These are phyloP conservation scores for Stigmatopora argus DNA, from an alignment of 2,113 vertebrate species.

Conservation along the genomic window DNA sequence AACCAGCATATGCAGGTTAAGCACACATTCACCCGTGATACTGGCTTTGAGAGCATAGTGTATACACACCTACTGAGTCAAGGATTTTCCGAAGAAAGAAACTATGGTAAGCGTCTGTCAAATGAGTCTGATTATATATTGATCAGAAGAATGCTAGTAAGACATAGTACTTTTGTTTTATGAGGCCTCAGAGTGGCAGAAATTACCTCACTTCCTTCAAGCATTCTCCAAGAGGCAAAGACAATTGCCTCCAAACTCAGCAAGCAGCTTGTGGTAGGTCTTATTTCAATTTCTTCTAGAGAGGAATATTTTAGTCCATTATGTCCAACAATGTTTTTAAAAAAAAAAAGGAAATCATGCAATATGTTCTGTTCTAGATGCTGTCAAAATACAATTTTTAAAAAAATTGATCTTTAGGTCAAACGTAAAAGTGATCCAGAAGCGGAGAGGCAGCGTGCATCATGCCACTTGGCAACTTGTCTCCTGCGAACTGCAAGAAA, in stretches of 20 bases:
- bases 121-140: constrained; percentile 7
- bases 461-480: constrained; percentile 79
- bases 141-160: background rate
- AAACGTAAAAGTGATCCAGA: constrained; percentile 77
- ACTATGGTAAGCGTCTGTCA: constrained; percentile 76
- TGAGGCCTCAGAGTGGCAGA: constrained; percentile 88
- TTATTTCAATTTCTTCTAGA: constrained; percentile 3
- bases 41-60: constrained; percentile 74
- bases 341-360: background rate
- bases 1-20: constrained; percentile 94
- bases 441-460: constrained; percentile 72
- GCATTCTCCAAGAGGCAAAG: constrained; percentile 81
- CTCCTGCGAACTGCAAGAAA: constrained; percentile 86
- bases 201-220: constrained; percentile 78
- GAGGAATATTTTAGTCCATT: background rate
- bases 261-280: constrained; percentile 80
- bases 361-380: background rate
- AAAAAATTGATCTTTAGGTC: constrained; percentile 61
- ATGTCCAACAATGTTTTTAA: background rate
- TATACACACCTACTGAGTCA: constrained; percentile 84
- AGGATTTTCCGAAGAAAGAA: constrained; percentile 85
- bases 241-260: constrained; percentile 75
- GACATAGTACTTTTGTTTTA: constrained; percentile 8
- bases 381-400: constrained; percentile 18
- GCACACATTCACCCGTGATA: constrained; percentile 71